phyloP scores from a whole-genome alignment of 1,140 invertebrate genomes.

The Orchestia grillus region DNA sequence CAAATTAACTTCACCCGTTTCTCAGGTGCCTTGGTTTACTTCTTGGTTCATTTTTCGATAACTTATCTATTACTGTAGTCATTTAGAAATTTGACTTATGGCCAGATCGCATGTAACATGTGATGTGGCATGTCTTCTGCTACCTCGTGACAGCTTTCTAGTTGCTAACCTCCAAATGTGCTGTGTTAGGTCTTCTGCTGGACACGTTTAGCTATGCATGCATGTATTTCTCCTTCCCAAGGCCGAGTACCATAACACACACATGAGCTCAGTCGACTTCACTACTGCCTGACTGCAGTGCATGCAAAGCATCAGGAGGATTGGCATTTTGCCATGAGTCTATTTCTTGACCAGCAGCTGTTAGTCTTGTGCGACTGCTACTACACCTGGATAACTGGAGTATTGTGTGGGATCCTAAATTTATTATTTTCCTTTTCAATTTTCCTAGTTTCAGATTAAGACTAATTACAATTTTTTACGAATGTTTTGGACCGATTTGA shows the following conservation, averaged over 20 bases:
- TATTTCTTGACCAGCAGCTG: neutral
- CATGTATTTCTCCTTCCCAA: neutral
- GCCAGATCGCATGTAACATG: neutral
- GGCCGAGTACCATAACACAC: neutral
- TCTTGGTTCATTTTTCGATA: neutral
- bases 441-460: neutral
- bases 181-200: neutral
- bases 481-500: neutral
- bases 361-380: neutral
- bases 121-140: too few species aligned
- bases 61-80: neutral
- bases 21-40: neutral
- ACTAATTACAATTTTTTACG: neutral
- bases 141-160: neutral
- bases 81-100: neutral
- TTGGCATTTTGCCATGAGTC: neutral
- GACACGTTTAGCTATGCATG: neutral
- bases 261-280: neutral
- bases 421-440: neutral
- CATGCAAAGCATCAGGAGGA: neutral
- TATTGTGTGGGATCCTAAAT: neutral
- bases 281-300: neutral
- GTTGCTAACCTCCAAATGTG: neutral
- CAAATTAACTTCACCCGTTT: neutral
- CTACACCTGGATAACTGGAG: neutral